Evolutionary conservation across 2,888 invertebrate species (phyloP), one percentile per base, ranked within the genome.

Genomic region (Catotricha subobsoleta): DNA sequence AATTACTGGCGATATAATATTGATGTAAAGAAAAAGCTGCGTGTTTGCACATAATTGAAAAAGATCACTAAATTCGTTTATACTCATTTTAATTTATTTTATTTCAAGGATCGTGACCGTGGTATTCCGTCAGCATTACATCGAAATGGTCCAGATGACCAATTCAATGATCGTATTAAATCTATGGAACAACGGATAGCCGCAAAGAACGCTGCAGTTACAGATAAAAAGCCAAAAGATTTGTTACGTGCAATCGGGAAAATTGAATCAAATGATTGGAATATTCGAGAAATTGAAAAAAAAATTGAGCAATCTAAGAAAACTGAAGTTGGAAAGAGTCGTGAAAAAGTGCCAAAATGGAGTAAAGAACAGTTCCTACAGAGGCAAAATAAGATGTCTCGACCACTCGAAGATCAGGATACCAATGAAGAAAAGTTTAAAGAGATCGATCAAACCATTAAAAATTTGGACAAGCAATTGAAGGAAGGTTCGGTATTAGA

Each of bases 231-330:
- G 57, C 88, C 86, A 2, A 83, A 80, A 60, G 88, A 88, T 62
- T 67, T 90, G 45, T 67, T 83, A 60, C 71, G 88, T 46, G 82
- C 88, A 34, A 86, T 90, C 45, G 88, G 88, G 40, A 83, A 82
- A 64, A 82, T 90, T 48, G 87, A 88, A 56, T 76, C 79, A 45
- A 80, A 74, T 43, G 90, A 91, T 60, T 90, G 90, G 88, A 88
- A 90, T 61, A 78, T 90, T 27, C 80, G 81, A 49, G 80, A 86
- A 59, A 84, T 91, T 23, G 88, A 91, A 55, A 78, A 82, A 57
- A 88, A 90, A 62, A 88, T 90, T 25, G 76, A 76, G 43, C 66
- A 69, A 49, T 64, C 62, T 1, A 62, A 62, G 44, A 60, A 61
- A 46, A 59, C 60, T 0, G 63, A 63, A 49, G 54, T 57, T 41